Evolutionary conservation across 2,113 vertebrate species (phyloP).

Genomic region (Scortum barcoo): DNA sequence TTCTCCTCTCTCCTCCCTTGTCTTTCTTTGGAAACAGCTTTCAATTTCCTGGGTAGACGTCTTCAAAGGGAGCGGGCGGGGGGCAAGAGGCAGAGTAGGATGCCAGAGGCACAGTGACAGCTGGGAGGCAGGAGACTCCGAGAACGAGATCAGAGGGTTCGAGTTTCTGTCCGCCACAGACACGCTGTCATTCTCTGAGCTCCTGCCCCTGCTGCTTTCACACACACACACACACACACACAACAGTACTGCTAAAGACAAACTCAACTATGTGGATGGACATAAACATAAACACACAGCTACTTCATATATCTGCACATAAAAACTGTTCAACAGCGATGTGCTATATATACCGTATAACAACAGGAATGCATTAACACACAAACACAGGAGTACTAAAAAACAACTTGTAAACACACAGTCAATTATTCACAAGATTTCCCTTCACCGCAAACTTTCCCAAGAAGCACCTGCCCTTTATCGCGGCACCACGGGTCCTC

Average conservation of each 20-base stretch:
- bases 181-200: slow-evolving; percentile 75
- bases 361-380: not conserved
- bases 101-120: slow-evolving; percentile 84
- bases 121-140: slow-evolving; percentile 84
- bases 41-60: slow-evolving; percentile 85
- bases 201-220: slow-evolving; percentile 64
- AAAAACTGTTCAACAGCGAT: slow-evolving; percentile 3
- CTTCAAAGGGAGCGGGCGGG: slow-evolving; percentile 77
- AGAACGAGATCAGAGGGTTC: slow-evolving; percentile 80
- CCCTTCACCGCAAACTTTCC: slow-evolving; percentile 22
- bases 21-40: slow-evolving; percentile 83
- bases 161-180: slow-evolving; percentile 73
- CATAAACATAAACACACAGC: not conserved
- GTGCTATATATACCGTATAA: not conserved
- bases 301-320: slow-evolving; percentile 8
- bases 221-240: slow-evolving; percentile 60
- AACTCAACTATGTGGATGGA: not conserved
- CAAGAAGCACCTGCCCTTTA: slow-evolving; percentile 62
- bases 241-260: slow-evolving; percentile 18
- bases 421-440: not conserved
- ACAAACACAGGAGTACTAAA: not conserved
- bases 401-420: not conserved
- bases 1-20: slow-evolving; percentile 60
- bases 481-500: slow-evolving; percentile 33
- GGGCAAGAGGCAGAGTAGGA: slow-evolving; percentile 61